Percentiles rank a stretch among this genome's conserved stretches.
phyloP scores from a whole-genome alignment of 2,888 invertebrate genomes.

The Diploptera punctata region DNA sequence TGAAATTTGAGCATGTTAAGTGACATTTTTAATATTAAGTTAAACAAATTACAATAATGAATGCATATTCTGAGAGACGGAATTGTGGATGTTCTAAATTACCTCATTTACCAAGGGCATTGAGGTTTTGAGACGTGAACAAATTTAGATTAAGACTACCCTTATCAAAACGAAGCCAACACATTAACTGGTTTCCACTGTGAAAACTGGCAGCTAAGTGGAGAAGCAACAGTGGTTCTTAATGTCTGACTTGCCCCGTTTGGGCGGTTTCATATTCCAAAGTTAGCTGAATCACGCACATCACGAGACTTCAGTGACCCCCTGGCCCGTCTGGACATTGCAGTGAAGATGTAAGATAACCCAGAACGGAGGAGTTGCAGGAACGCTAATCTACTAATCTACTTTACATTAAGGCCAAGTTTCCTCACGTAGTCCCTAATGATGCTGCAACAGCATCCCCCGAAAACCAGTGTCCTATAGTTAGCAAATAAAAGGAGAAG shows the following conservation, averaged over 20 bases:
- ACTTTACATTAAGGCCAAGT: constrained; percentile 20
- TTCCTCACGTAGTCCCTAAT: constrained; percentile 23
- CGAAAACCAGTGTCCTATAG: constrained; percentile 7
- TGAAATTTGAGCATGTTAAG: too few relatives aligned
- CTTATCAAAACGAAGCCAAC: too few relatives aligned
- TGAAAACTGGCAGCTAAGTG: not conserved
- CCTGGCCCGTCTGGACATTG: not conserved
- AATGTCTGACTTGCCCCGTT: not conserved
- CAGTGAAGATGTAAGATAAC: constrained; percentile 18
- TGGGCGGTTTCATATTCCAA: constrained; percentile 9
- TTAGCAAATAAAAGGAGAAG: constrained; percentile 2
- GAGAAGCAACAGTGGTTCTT: not conserved
- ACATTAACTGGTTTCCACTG: too few relatives aligned
- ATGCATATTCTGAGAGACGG: too few relatives aligned
- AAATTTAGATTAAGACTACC: too few relatives aligned
- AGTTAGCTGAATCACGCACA: not conserved
- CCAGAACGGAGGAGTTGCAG: not conserved
- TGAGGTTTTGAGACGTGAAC: too few relatives aligned
- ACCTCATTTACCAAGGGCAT: too few relatives aligned
- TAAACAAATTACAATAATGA: too few relatives aligned
- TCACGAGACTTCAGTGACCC: not conserved
- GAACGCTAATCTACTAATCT: constrained; percentile 9
- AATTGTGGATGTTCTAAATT: too few relatives aligned
- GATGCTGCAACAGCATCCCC: constrained; percentile 10
- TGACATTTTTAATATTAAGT: too few relatives aligned